Conservation (phyloP, 2,797 vertebrate species). For the Scarus forsteni region DNA sequence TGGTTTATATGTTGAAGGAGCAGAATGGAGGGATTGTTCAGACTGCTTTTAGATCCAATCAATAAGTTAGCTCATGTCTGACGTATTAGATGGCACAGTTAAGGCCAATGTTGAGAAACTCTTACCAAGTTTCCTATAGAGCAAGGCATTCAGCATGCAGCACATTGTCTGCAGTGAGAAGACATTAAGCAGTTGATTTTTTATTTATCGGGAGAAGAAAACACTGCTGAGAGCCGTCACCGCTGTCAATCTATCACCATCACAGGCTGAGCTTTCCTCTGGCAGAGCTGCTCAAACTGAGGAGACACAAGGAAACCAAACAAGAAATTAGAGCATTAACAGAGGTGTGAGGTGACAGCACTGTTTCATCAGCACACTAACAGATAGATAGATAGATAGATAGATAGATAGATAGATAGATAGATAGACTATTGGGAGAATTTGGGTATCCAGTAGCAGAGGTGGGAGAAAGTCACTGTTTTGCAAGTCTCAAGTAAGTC, state of each 20-base stretch:
- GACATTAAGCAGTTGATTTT: constrained; percentile 54
- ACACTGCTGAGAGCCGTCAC: constrained; percentile 18
- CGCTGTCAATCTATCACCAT: constrained; percentile 59
- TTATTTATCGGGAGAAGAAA: constrained; percentile 55
- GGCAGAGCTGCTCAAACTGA: constrained; percentile 30
- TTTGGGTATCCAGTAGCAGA: too few relatives aligned
- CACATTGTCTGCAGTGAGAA: constrained; percentile 15
- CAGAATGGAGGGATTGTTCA: constrained; percentile 22
- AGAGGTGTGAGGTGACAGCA: neutral
- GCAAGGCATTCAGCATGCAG: constrained; percentile 28
- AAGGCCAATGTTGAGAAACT: neutral
- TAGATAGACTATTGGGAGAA: too few relatives aligned
- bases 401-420: too few relatives aligned
- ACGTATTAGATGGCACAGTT: constrained; percentile 21
- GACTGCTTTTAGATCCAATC: constrained; percentile 3
- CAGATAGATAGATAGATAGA: too few relatives aligned
- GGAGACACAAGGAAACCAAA: constrained; percentile 27
- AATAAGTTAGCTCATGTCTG: constrained; percentile 9
- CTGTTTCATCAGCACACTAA: too few relatives aligned
- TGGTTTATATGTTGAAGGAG: constrained; percentile 23
- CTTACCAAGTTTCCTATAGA: constrained; percentile 37
- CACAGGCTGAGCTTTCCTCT: constrained; percentile 46
- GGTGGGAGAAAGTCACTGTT: too few relatives aligned
- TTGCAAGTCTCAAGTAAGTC: too few relatives aligned
- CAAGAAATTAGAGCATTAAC: constrained; percentile 46